Base-by-base conservation (phyloP, 2,888 invertebrate species). In the Leucoma salicis region DNA sequence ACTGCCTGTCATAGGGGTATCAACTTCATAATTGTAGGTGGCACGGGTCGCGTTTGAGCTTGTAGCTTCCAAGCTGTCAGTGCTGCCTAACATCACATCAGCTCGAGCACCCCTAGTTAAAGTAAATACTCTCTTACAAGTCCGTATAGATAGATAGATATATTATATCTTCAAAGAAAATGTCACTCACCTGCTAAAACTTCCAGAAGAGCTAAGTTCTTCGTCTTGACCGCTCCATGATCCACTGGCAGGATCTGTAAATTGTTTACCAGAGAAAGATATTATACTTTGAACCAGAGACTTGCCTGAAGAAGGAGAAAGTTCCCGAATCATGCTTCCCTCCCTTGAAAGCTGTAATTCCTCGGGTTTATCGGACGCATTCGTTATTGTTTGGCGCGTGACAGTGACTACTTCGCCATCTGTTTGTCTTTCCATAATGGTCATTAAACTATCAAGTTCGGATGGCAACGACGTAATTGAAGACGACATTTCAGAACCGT, bases 1-100 rank as follows among this genome's bases (percentile, higher is more conserved):
- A 75, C 96, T 96, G 39, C 95, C 95, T 0, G 96, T 95, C 94
- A 95, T 95, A 27, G 95, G 93, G 0, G 96, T 96, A 67, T 96
- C 95, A 0, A 94, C 94, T 76, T 96, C 95, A 56, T 94, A 95
- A 70, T 95, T 95, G 69, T 95, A 95, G 0, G 95, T 95, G 8
- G 95, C 96, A 60, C 95, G 93, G 1, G 96, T 96, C 0, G 95
- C 95, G 32, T 94, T 93, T 0, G 95, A 95, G 57, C 95, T 95
- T 6, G 95, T 94, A 2, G 93, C 94, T 65, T 95, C 95, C 38
- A 95, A 72, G 54, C 94, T 95, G 54, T 94, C 94, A 0, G 93
- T 93, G 63, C 94, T 94, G 32, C 93, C 93, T 5, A 86, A 66
- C 65, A 93, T 92, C 31, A 90, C 63, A 50, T 92, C 91, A 25